Conservation (phyloP, 92 coral and sea anemone genomes). For the Epizoanthus scotinus region DNA sequence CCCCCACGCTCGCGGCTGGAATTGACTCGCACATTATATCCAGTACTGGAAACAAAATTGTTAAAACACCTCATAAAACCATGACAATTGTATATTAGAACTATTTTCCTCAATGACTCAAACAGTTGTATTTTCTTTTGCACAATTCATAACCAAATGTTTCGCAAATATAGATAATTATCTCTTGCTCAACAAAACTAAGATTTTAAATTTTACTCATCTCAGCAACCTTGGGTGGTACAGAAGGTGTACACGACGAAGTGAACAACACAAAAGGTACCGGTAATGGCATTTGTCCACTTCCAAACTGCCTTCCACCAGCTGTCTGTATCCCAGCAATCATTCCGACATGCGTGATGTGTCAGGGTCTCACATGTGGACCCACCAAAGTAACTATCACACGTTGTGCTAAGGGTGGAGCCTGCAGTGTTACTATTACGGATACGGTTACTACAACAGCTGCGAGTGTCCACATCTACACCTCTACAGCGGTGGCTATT, state of each 20-base stretch:
- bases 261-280: not conserved
- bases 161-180: too few species aligned
- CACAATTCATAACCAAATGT: too few species aligned
- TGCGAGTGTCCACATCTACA: not conserved
- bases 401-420: not conserved
- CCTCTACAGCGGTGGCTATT: not conserved
- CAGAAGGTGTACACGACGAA: not conserved
- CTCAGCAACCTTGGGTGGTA: not conserved
- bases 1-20: too few species aligned
- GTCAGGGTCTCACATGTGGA: not conserved
- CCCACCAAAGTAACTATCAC: not conserved
- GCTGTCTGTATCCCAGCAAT: constrained; percentile 21
- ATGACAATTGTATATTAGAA: too few species aligned
- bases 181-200: too few species aligned
- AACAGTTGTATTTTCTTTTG: too few species aligned
- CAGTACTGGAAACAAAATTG: too few species aligned
- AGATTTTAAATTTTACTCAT: too few species aligned
- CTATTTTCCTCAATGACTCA: too few species aligned
- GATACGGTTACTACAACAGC: not conserved
- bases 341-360: constrained; percentile 6
- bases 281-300: constrained; percentile 10
- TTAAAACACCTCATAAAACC: too few species aligned
- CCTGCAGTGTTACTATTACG: constrained; percentile 2
- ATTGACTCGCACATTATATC: too few species aligned
- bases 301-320: constrained; percentile 8